These are phyloP conservation scores for Caenorhabditis macrosperma DNA, from an alignment of 2,888 invertebrate species.

Conservation along the genomic window DNA sequence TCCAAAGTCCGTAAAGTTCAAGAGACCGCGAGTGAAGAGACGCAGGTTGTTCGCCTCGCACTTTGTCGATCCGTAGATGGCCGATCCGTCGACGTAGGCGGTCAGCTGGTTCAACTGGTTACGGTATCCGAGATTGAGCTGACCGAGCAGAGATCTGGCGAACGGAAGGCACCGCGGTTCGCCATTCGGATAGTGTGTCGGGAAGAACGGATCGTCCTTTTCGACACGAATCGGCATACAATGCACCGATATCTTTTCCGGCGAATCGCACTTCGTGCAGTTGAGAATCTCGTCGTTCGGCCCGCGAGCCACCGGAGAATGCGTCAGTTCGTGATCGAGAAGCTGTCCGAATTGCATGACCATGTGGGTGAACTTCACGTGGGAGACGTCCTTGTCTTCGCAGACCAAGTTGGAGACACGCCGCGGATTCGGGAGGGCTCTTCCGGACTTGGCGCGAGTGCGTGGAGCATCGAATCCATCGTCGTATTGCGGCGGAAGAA, in stretches of 20 bases:
- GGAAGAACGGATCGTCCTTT: constrained; percentile 90
- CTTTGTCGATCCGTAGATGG: constrained; percentile 91
- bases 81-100: constrained; percentile 87
- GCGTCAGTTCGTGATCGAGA: constrained; percentile 87
- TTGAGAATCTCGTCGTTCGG: constrained; percentile 79
- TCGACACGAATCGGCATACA: constrained; percentile 95
- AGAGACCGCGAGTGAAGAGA: constrained; percentile 83
- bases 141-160: constrained; percentile 94
- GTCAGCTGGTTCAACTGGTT: constrained; percentile 84
- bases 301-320: constrained; percentile 78
- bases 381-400: constrained; percentile 72
- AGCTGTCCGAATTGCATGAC: constrained; percentile 96
- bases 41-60: constrained; percentile 89
- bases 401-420: constrained; percentile 79
- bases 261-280: constrained; percentile 87
- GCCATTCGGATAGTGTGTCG: constrained; percentile 88
- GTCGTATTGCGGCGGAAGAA: constrained; percentile 85
- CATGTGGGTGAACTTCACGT: constrained; percentile 80
- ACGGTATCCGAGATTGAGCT: constrained; percentile 85
- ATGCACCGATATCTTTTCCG: constrained; percentile 92
- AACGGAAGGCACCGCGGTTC: constrained; percentile 93
- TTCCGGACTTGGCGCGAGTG: constrained; percentile 69
- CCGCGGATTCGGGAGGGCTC: constrained; percentile 76
- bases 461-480: constrained; percentile 84
- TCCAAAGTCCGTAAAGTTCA: constrained; percentile 80